Evolutionary conservation across 2,113 vertebrate genomes (phyloP), one percentile per base, ranked within the genome.

Genomic region (Hippopotamus amphibius): DNA sequence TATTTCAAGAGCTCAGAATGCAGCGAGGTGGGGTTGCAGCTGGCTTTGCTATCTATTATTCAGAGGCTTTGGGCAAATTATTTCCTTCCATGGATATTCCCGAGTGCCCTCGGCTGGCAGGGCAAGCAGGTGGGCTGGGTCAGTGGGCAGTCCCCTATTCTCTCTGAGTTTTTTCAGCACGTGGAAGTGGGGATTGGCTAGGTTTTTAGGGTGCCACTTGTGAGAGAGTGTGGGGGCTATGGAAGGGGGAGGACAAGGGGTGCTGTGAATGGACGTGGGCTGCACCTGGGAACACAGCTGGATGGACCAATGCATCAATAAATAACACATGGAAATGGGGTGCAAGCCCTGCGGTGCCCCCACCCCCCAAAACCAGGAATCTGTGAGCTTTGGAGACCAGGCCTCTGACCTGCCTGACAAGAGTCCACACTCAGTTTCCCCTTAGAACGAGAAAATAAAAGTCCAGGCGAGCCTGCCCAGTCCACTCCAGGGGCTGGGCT

Each of bases 1-100:
- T 6, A 10, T 46, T 8, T 15, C 17, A 5, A 72, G 33, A 3
- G 4, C 37, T 61, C 7, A 2, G 22, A 6, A 4, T 0, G 24
- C 74, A 12, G 22, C 1, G 6, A 1, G 55, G 16, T 0, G 9
- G 9, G 21, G 71, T 3, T 3, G 19, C 3, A 0, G 0, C 33
- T 14, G 33, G 9, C 30, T 12, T 12, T 14, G 57, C 26, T 24
- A 15, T 17, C 13, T 3, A 0, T 19, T 2, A 0, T 11, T 6
- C 37, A 5, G 55, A 12, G 28, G 24, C n/a, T 24, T 43, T 13
- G 14, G 65, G 30, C n/a, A 1, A 5, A 33, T 7, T 14, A 7
- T 15, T 71, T 30, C 68, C 53, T 43, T 24, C 33, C 6, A 0
- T 6, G 4, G 30, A 17, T 14, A 16, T 11, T 33, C 43, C 66